These are phyloP conservation scores for Cephus nigrinus DNA, from an alignment of 2,888 invertebrate species.

Conservation along the genomic window DNA sequence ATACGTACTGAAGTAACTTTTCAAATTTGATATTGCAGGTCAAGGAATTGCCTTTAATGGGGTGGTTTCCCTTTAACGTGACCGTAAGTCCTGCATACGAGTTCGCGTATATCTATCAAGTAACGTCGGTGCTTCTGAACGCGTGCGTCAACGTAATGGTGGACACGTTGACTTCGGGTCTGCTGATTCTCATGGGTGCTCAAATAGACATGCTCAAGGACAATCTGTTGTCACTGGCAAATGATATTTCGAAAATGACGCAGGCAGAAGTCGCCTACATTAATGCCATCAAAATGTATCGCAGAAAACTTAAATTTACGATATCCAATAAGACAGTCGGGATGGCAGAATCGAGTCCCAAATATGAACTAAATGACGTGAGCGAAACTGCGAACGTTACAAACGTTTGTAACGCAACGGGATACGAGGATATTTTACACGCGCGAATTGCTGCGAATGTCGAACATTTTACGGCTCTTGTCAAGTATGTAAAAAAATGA, in stretches of 20 bases:
- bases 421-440: conserved; percentile 10
- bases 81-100: conserved; percentile 63
- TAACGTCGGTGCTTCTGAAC: conserved; percentile 65
- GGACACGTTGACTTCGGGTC: conserved; percentile 66
- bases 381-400: no score
- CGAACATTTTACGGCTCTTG: conserved; percentile 49
- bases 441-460: conserved; percentile 35
- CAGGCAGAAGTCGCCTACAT: no score
- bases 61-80: conserved; percentile 68
- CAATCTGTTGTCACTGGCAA: neutral
- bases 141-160: conserved; percentile 69
- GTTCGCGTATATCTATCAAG: conserved; percentile 68
- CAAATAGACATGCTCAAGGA: conserved; percentile 65
- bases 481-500: conserved; percentile 39
- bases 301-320: no score
- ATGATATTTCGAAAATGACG: no score
- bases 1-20: no score
- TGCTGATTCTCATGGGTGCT: conserved; percentile 68
- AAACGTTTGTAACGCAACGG: no score
- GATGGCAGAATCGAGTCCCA: no score
- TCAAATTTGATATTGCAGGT: neutral
- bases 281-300: no score
- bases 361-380: no score
- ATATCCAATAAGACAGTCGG: no score
- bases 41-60: conserved; percentile 29